A percentile compares a stretch with the other conserved stretches of the same genome.
phyloP scores from a whole-genome alignment of 2,797 vertebrate species.

The Molossus alvarezi region DNA sequence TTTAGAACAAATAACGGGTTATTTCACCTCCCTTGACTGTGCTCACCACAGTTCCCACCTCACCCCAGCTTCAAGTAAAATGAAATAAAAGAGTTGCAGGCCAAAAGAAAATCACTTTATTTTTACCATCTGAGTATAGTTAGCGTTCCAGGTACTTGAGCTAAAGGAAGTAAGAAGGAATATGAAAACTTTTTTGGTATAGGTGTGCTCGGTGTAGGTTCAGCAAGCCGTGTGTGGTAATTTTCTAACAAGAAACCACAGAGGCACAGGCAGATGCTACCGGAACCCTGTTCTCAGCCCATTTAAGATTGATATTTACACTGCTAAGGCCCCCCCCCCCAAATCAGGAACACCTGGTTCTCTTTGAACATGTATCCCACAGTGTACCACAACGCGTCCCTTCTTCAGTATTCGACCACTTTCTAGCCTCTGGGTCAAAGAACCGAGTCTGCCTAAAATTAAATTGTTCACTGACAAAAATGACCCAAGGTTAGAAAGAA shows the following conservation, averaged over 20 bases:
- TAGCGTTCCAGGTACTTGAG: not conserved
- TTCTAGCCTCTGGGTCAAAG: not conserved
- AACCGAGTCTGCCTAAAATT: not conserved
- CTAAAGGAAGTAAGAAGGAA: not conserved
- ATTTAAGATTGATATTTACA: not conserved
- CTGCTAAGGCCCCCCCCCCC: not conserved
- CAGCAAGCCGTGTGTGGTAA: not conserved
- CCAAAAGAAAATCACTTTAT: not conserved
- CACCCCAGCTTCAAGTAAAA: not conserved
- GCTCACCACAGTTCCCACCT: not conserved
- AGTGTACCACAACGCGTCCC: rapidly evolving
- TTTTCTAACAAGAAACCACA: not conserved
- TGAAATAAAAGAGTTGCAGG: not conserved
- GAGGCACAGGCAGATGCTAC: not conserved
- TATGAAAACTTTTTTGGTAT: not conserved
- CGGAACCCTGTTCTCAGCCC: not conserved
- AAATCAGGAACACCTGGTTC: not conserved
- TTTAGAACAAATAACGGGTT: conserved; percentile 13
- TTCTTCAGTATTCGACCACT: not conserved
- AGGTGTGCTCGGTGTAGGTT: not conserved
- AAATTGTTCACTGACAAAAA: not conserved
- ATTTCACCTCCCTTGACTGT: not conserved
- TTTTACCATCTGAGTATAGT: not conserved
- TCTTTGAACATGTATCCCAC: not conserved
- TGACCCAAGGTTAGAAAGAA: not conserved